Conservation (phyloP, 2,797 vertebrate genomes). For the Perodicticus potto region DNA sequence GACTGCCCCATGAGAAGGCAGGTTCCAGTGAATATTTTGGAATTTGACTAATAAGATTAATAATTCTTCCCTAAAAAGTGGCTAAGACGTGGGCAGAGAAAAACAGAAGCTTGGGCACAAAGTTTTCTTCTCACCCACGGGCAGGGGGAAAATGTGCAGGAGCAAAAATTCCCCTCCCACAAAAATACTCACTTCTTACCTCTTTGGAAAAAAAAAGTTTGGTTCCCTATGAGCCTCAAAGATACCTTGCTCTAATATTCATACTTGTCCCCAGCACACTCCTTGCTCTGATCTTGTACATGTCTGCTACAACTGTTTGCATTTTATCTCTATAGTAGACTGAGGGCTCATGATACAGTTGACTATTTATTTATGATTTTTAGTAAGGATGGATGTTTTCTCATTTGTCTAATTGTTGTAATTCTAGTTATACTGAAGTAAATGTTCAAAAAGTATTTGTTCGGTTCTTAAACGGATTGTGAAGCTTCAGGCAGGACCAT, state of each 20-base stretch:
- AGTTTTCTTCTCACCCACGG: neutral
- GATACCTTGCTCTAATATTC: neutral
- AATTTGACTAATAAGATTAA: neutral
- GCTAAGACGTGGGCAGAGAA: neutral
- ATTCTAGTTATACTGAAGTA: neutral
- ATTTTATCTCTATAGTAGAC: neutral
- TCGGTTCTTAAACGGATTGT: neutral
- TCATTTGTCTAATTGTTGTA: neutral
- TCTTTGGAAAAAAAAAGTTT: neutral
- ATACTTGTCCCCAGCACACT: neutral
- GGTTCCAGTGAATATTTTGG: neutral
- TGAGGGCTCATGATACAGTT: neutral
- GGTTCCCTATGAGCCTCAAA: neutral
- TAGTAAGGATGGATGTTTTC: neutral
- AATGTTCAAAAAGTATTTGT: constrained; percentile 22
- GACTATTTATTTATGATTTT: neutral
- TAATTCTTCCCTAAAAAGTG: neutral
- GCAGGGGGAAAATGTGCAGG: neutral
- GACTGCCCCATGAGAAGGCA: neutral
- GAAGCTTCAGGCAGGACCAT: neutral
- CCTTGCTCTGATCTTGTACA: neutral
- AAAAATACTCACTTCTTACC: neutral
- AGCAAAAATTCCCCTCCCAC: neutral
- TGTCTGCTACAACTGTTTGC: neutral
- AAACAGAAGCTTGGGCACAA: neutral